Conservation (phyloP, 2,888 invertebrate genomes). For the Lacanobia oleracea region DNA sequence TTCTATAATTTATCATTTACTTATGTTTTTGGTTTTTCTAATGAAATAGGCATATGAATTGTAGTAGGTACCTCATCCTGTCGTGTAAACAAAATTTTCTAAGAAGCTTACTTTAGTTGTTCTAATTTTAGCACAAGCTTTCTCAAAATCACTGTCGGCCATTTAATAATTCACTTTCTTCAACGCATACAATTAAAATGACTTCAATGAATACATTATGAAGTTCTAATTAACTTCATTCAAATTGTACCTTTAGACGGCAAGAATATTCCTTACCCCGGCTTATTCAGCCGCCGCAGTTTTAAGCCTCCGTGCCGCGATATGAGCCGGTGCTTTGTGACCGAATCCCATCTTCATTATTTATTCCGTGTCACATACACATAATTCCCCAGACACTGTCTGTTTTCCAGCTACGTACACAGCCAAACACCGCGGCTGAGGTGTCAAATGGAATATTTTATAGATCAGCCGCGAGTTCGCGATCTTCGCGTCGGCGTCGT, state of each 20-base stretch:
- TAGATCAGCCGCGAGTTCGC: conserved; percentile 29
- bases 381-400: conserved; percentile 60
- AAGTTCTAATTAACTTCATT: conserved; percentile 57
- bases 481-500: conserved; percentile 8
- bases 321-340: conserved; percentile 72
- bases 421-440: conserved; percentile 41
- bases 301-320: conserved; percentile 71
- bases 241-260: conserved; percentile 58
- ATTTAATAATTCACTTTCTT: conserved; percentile 25
- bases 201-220: conserved; percentile 60
- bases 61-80: no score
- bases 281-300: conserved; percentile 72
- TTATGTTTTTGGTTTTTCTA: no score
- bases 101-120: no score
- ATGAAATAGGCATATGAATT: no score
- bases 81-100: no score
- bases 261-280: conserved; percentile 56
- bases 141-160: background rate
- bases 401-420: conserved; percentile 61
- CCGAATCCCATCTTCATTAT: conserved; percentile 74
- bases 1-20: no score
- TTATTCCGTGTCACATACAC: conserved; percentile 72
- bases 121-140: background rate
- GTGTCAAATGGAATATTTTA: conserved; percentile 66
- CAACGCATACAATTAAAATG: conserved; percentile 45